phyloP scores from a whole-genome alignment of 2,797 vertebrate species.

The Allobates femoralis region DNA sequence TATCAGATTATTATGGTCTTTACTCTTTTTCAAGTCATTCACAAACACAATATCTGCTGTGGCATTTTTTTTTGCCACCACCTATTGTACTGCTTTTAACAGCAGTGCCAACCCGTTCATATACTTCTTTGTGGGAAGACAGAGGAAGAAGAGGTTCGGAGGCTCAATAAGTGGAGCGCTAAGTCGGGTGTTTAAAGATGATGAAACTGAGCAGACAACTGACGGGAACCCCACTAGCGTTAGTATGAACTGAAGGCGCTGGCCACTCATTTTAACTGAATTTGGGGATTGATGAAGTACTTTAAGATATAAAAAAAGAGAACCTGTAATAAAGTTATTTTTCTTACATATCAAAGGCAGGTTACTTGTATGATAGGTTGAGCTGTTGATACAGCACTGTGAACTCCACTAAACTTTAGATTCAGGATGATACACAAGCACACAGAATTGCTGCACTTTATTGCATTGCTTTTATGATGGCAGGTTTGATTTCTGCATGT shows the following conservation, averaged over 20 bases:
- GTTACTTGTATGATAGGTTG: neutral
- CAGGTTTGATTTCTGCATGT: neutral
- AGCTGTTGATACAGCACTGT: neutral
- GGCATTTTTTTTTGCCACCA: conserved; percentile 68
- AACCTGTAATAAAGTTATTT: neutral
- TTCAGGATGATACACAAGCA: neutral
- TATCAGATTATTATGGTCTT: conserved; percentile 54
- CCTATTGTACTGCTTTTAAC: conserved; percentile 61
- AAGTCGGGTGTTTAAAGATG: conserved; percentile 65
- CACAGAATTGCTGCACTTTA: neutral
- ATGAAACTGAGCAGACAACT: conserved; percentile 52
- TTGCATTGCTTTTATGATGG: neutral
- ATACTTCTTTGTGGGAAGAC: conserved; percentile 68
- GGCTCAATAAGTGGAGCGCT: conserved; percentile 62
- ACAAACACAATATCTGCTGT: conserved; percentile 68
- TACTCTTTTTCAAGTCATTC: conserved; percentile 64
- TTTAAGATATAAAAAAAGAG: neutral
- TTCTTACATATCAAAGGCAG: neutral
- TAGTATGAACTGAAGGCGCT: neutral
- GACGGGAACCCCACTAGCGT: conserved; percentile 6
- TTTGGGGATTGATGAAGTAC: neutral
- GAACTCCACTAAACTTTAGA: neutral
- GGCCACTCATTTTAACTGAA: neutral
- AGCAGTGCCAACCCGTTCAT: conserved; percentile 68
- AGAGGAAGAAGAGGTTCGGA: neutral